Base-by-base conservation (phyloP, 2,888 invertebrate genomes). In the Lypha dubia region DNA sequence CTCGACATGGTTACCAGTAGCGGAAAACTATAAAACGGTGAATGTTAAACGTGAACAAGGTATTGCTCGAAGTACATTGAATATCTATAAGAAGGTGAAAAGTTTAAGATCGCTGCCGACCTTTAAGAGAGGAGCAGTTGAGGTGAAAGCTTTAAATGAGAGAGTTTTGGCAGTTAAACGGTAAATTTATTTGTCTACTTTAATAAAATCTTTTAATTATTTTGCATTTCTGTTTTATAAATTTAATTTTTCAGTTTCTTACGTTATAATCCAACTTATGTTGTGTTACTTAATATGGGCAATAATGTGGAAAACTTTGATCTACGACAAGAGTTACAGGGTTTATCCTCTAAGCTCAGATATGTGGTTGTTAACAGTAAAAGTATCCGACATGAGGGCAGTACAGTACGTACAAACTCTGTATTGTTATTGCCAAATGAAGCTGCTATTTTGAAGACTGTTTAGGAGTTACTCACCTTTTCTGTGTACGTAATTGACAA, bases 31-130 rank as follows among this genome's bases (percentile, higher is more conserved):
- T 88, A 89, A 88, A 71, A 90, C 89, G 8, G 88, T 95, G 0
- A 96, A 96, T 88, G 91, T 95, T 15, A 93, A 93, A 2, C 91
- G 89, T 0, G 93, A 95, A 88, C 92, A 93, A 17, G 86, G 86
- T 0, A 91, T 92, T 0, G 9, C 86, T 0, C 90, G 91, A 20
- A 95, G 95, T 56, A 94, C 95, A 89, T 93, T 94, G 77, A 93
- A 93, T 86, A 93, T 95, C 83, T 95, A 94, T 90, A 94, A 94
- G 87, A 93, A 93, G 35, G 89, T 95, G 67, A 93, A 92, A 0
- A 88, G 90, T 0, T 79, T 92, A 41, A 93, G 95, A 35, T 92
- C 91, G 63, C 92, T 93, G 32, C 88, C 91, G 0, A 92, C 93
- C 0, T 91, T 95, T 35, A 93, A 92, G 87, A 81, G 93, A 22